Base-by-base conservation (phyloP, 2,113 vertebrate species). In the Falcunculus frontatus region DNA sequence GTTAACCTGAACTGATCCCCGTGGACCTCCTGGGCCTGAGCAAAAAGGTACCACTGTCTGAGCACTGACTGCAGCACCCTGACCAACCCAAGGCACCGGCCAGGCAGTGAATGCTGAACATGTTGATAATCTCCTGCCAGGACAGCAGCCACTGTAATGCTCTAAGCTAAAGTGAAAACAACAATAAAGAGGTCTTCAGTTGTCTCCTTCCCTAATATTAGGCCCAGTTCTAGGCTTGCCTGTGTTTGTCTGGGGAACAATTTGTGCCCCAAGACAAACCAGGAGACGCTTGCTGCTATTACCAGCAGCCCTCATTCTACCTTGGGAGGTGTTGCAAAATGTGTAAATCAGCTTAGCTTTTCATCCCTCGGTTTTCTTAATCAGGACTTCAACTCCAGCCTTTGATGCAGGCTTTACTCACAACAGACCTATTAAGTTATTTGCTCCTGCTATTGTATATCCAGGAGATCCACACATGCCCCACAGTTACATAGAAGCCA, bases 371-470 rank as follows among this genome's bases (percentile, higher is more conserved):
- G 59, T 92, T 84, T 92, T 89, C 86, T 97, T 95, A 97, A 95
- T 92, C 94, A 93, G 60, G 64, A 33, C 64, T 92, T 95, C 89
- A 81, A 20, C 65, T 92, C 55, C 60, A 89, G 86, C 68, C 94
- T 95, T 95, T 97, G 94, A 95, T 96, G 89, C 73, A 95, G 76
- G 80, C 94, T 95, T 96, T 93, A 91, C 80, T 92, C 80, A 93
- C 96, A 96, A 95, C 91, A 97, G 83, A 67, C 83, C 91, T 33
- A 96, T 97, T 96, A 97, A 95, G 86, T 89, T 88, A 95, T 95
- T 97, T 96, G 95, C 96, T 95, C 74, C 80, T 94, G 80, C 95
- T 72, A 90, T 92, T 96, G 91, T 96, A 49, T 52, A 91, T 26
- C 95, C 94, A 93, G 80, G 83, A 95, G 94, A 95, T 92, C 47